These are phyloP conservation scores for Ispidina picta DNA, from an alignment of 2,797 vertebrate genomes.

Conservation along the genomic window DNA sequence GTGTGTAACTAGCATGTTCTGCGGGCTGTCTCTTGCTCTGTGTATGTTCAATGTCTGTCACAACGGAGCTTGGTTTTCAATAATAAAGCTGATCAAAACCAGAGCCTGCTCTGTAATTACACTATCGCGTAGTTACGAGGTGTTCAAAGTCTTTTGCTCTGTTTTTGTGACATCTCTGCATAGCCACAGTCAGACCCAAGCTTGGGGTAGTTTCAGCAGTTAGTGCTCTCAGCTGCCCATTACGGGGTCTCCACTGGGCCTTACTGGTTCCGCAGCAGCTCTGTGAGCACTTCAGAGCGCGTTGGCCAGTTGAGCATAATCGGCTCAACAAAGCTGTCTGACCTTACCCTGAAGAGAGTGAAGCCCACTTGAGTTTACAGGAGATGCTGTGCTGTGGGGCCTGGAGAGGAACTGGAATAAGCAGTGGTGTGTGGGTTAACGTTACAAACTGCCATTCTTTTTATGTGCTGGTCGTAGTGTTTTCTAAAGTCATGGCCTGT, in stretches of 20 bases:
- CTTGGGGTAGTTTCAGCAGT: background rate
- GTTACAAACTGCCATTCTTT: background rate
- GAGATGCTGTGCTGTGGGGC: background rate
- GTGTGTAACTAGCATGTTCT: background rate
- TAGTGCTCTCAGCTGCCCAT: background rate
- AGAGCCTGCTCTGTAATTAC: slow-evolving; percentile 26
- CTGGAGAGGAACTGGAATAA: background rate
- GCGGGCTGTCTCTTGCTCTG: background rate
- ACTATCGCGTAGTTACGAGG: background rate
- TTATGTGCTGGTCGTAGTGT: accelerated
- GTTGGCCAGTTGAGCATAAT: background rate
- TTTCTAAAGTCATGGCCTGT: background rate
- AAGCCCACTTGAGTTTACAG: background rate
- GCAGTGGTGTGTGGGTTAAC: background rate
- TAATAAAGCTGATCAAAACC: slow-evolving; percentile 53
- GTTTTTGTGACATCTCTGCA: background rate
- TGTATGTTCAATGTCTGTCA: slow-evolving; percentile 42
- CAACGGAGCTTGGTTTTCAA: background rate
- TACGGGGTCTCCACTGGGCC: background rate
- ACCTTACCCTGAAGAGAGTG: background rate
- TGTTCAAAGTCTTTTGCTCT: slow-evolving; percentile 33
- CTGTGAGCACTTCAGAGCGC: background rate
- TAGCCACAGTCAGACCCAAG: accelerated
- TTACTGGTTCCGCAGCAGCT: background rate
- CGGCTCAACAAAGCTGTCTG: background rate